These are phyloP conservation scores for Leucophenga maculata DNA, from an alignment of 2,888 invertebrate species.

Conservation along the genomic window DNA sequence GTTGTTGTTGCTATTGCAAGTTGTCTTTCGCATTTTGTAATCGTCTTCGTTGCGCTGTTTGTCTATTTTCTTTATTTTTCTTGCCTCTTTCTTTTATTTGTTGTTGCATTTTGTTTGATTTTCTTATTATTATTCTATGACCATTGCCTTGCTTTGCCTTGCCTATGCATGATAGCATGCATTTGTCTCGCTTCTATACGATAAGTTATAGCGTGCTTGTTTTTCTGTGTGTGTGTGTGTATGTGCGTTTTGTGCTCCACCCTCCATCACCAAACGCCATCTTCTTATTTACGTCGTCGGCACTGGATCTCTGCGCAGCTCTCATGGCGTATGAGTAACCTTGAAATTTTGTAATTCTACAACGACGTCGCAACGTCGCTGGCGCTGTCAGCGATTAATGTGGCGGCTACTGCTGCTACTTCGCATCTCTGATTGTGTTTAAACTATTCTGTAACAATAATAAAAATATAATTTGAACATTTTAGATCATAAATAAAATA, in stretches of 20 bases:
- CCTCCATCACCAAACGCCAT: conserved; percentile 11
- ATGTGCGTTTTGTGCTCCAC: neutral
- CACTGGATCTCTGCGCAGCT: conserved; percentile 43
- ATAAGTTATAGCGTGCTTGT: neutral
- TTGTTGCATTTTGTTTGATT: neutral
- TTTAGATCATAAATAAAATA: too few relatives aligned
- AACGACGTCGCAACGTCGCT: neutral
- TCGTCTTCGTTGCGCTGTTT: neutral
- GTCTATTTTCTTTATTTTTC: conserved; percentile 1
- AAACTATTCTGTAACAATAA: conserved; percentile 3
- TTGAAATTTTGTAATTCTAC: conserved; percentile 48
- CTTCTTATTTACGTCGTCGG: conserved; percentile 12
- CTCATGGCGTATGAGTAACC: conserved; percentile 64
- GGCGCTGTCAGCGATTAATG: conserved; percentile 1
- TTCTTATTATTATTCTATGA: conserved; percentile 24
- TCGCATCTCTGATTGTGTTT: conserved; percentile 1
- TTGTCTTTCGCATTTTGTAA: conserved; percentile 18
- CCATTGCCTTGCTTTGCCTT: conserved; percentile 54
- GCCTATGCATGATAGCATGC: conserved; percentile 33
- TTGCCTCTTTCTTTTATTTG: neutral
- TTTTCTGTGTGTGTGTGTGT: neutral
- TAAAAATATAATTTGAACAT: neutral
- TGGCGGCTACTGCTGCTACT: neutral
- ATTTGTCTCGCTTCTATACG: neutral
- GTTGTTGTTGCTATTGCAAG: conserved; percentile 28